Evolutionary conservation across 2,113 vertebrate genomes (phyloP), one percentile per base, ranked within the genome.

Genomic region (Melanerpes aurifrons): DNA sequence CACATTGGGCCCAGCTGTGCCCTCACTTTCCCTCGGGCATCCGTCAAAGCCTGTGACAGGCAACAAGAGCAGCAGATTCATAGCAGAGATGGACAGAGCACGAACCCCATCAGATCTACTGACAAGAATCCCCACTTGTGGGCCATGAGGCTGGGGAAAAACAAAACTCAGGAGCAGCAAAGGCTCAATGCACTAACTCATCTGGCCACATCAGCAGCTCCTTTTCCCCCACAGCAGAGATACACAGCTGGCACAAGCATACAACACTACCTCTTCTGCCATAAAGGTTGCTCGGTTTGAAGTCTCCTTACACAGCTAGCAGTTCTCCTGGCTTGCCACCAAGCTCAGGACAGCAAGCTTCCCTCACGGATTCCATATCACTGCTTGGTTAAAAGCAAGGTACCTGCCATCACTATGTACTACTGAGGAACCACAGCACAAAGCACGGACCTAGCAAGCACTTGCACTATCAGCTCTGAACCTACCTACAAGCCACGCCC

Each of bases 301-400:
- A 74, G 66, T 32, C 35, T 85, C 31, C 32, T 28, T 20, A 16
- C 28, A 16, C 12, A 56, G 45, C 29, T 29, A 68, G 64, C 21
- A 86, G 45, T 8, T 62, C 26, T 63, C 21, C 47, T 19, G 47
- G 56, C 58, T 85, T 0, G 0, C 1, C 2, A 45, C 12, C 1
- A 1, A 45, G 22, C 35, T 83, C 53, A 31, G 62, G 54, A 81
- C 11, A 77, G 35, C 4, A 1, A 59, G 25, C 57, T 62, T 21
- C 19, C 14, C n/a, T 5, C 50, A 29, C 37, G 3, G 8, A 57
- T 50, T 37, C 31, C 47, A 72, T 28, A 20, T 8, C 20, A 31
- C 29, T 64, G 26, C 24, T 75, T n/a, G 25, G 24, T 43, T 87
- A 59, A 68, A 70, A 68, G 26, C 40, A 79, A 87, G 28, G 56